A percentile compares a stretch with the other conserved stretches of the same genome.
phyloP scores from a whole-genome alignment of 2,888 invertebrate genomes.

The Torymus tubicola region DNA sequence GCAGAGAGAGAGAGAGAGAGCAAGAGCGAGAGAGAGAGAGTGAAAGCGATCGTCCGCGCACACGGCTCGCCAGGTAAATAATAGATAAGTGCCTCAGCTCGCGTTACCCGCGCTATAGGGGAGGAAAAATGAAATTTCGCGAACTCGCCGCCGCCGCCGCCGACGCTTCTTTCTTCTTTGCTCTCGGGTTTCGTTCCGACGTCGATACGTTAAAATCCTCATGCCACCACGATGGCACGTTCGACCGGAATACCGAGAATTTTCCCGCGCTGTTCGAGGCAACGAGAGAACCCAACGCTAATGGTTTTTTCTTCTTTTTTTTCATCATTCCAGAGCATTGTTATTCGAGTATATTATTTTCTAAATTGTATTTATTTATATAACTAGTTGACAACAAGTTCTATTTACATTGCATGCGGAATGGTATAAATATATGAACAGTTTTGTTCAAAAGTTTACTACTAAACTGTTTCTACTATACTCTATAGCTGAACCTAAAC shows the following conservation, averaged over 20 bases:
- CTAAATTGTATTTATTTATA: no score
- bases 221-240: background rate
- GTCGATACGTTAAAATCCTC: conserved; percentile 14
- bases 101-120: background rate
- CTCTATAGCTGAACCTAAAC: no score
- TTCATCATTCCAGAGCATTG: no score
- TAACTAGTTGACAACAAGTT: no score
- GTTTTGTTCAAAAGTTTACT: no score
- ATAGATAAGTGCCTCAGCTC: conserved; percentile 33
- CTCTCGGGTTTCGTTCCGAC: background rate
- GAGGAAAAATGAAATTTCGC: conserved; percentile 23
- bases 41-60: conserved; percentile 19
- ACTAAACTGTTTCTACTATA: no score
- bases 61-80: conserved; percentile 30
- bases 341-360: no score
- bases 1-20: background rate
- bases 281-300: no score
- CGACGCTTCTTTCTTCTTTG: conserved; percentile 15
- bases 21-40: background rate
- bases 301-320: no score
- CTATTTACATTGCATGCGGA: no score
- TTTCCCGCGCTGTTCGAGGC: no score
- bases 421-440: no score
- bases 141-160: background rate
- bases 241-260: background rate